Evolutionary conservation across 2,113 vertebrate genomes (phyloP).

Genomic region (Cephalopholis sonnerati): DNA sequence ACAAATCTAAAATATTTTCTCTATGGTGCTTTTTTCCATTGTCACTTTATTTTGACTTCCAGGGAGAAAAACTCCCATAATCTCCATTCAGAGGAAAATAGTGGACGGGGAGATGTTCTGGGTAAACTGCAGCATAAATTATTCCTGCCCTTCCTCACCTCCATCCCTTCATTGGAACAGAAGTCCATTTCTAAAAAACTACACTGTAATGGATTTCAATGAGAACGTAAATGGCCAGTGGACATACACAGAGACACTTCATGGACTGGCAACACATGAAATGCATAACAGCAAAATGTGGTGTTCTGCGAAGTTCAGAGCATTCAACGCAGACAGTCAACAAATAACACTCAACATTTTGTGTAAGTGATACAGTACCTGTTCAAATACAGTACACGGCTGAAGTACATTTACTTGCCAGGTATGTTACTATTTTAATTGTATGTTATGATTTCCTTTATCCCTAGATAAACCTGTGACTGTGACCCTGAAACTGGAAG

Average conservation of each 20-base stretch:
- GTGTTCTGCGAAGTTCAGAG: conserved; percentile 42
- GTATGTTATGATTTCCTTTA: not conserved
- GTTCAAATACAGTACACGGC: not conserved
- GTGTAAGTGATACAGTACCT: conserved; percentile 42
- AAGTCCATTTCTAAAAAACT: not conserved
- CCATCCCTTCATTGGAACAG: conserved; percentile 46
- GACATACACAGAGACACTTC: conserved; percentile 16
- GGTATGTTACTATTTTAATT: not conserved
- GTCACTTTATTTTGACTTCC: conserved; percentile 7
- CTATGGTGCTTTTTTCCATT: not conserved
- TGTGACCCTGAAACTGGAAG: conserved; percentile 33
- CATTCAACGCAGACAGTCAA: conserved; percentile 23
- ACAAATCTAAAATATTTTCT: not conserved
- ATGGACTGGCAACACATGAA: not conserved
- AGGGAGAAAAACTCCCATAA: conserved; percentile 27
- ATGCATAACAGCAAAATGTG: conserved; percentile 37
- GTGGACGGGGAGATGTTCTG: conserved; percentile 41
- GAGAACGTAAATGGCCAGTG: not conserved
- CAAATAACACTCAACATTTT: conserved; percentile 35
- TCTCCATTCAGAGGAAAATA: conserved; percentile 10
- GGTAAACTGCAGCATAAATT: conserved; percentile 39
- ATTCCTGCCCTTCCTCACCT: conserved; percentile 59
- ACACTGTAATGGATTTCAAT: not conserved
- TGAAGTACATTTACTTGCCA: not conserved
- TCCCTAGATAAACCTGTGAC: conserved; percentile 55